Percentiles rank a stretch among this genome's conserved stretches.
phyloP scores from a whole-genome alignment of 2,113 vertebrate genomes.

The Dromaius novaehollandiae region DNA sequence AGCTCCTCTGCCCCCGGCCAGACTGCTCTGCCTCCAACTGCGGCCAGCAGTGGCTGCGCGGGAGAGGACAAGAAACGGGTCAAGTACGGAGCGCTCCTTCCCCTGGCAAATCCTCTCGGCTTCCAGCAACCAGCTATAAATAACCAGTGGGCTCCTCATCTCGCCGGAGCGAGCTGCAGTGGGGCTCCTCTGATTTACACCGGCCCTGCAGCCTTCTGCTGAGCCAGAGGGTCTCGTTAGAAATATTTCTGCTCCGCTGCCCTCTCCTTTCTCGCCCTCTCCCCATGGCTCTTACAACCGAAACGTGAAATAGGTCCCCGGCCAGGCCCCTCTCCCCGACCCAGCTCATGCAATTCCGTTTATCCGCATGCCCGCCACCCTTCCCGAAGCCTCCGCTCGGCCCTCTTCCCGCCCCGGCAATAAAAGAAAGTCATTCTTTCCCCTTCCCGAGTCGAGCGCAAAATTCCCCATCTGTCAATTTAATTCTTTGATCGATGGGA shows the following conservation, averaged over 20 bases:
- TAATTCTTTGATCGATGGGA: conserved; percentile 80
- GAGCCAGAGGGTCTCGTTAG: fast-evolving
- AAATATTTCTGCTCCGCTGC: background rate
- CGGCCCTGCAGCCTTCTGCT: background rate
- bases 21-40: too few species aligned
- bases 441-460: background rate
- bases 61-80: background rate
- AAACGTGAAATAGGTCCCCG: background rate
- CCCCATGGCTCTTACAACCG: background rate
- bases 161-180: background rate
- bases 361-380: background rate
- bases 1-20: too few species aligned
- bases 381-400: background rate
- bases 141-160: background rate
- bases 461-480: conserved; percentile 73
- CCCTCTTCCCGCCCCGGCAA: background rate
- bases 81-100: fast-evolving
- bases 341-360: background rate
- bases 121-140: background rate
- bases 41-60: too few species aligned
- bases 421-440: background rate
- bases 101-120: background rate
- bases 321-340: background rate
- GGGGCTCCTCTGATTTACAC: background rate
- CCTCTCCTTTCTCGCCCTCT: background rate